phyloP scores from a whole-genome alignment of 2,113 vertebrate genomes.

The Saguinus imperator region DNA sequence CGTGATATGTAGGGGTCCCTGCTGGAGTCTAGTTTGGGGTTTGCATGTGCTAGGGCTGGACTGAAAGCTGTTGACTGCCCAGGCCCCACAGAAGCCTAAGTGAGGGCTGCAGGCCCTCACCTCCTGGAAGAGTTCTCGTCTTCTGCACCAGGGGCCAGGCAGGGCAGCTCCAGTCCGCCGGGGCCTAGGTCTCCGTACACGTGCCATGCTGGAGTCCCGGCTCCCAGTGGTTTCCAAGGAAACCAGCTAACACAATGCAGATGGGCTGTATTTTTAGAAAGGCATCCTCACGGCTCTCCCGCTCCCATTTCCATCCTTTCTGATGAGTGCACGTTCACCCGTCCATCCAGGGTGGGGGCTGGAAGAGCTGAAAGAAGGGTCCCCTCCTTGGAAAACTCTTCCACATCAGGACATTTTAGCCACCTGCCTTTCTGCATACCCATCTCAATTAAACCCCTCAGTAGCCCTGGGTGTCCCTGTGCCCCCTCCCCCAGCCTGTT shows the following conservation, averaged over 20 bases:
- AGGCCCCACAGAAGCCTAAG: background rate
- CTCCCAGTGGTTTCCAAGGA: conserved; percentile 69
- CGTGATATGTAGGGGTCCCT: accelerated
- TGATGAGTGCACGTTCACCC: background rate
- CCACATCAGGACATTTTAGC: background rate
- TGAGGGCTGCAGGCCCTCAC: background rate
- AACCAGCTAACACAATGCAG: conserved; percentile 58
- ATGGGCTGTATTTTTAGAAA: conserved; percentile 74
- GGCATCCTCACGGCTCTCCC: conserved; percentile 9
- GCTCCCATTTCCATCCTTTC: background rate
- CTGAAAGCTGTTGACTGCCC: background rate
- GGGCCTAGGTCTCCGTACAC: background rate
- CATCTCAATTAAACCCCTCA: background rate
- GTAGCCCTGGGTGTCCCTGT: background rate
- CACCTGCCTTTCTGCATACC: background rate
- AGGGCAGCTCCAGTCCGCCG: background rate
- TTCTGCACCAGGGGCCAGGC: background rate
- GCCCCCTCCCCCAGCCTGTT: background rate
- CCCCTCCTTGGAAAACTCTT: background rate
- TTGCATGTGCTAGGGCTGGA: too few relatives aligned
- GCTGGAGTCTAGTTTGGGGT: background rate
- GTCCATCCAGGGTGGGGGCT: background rate
- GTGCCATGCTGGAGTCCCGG: background rate
- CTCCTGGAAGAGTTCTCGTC: background rate
- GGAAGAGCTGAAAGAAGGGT: background rate